phyloP scores from a whole-genome alignment of 1,140 invertebrate genomes.

The Drosophila punjabiensis region DNA sequence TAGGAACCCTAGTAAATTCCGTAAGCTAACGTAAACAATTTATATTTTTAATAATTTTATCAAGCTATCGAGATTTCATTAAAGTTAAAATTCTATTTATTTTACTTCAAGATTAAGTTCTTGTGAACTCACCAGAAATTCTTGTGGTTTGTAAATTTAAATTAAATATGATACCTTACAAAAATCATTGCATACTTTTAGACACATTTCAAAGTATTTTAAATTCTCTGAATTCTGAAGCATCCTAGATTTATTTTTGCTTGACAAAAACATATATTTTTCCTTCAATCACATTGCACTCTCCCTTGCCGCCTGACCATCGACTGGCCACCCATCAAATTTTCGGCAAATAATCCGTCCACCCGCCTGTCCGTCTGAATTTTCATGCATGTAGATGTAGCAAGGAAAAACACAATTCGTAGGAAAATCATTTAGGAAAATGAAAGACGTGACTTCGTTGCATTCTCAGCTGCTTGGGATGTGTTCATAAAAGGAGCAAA shows the following conservation, averaged over 20 bases:
- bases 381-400: slow-evolving; percentile 30
- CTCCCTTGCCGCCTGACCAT: neutral
- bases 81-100: no score
- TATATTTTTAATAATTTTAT: no score
- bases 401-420: slow-evolving; percentile 27
- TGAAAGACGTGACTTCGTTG: slow-evolving; percentile 64
- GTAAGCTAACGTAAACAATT: no score
- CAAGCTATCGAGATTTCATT: no score
- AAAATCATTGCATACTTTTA: neutral
- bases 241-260: no score
- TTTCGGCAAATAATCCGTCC: slow-evolving; percentile 7
- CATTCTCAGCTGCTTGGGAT: slow-evolving; percentile 39
- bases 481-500: slow-evolving; percentile 58
- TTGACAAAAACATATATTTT: slow-evolving; percentile 10
- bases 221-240: neutral
- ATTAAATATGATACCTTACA: neutral
- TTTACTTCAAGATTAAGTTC: no score
- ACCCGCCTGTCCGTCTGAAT: neutral
- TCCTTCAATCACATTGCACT: neutral
- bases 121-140: no score
- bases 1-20: no score
- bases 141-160: no score
- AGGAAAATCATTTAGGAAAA: slow-evolving; percentile 59
- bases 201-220: neutral
- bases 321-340: slow-evolving; percentile 10